Evolutionary conservation across 1,140 invertebrate genomes (phyloP), one percentile per base, ranked within the genome.

Genomic region (Drosophila mayri): DNA sequence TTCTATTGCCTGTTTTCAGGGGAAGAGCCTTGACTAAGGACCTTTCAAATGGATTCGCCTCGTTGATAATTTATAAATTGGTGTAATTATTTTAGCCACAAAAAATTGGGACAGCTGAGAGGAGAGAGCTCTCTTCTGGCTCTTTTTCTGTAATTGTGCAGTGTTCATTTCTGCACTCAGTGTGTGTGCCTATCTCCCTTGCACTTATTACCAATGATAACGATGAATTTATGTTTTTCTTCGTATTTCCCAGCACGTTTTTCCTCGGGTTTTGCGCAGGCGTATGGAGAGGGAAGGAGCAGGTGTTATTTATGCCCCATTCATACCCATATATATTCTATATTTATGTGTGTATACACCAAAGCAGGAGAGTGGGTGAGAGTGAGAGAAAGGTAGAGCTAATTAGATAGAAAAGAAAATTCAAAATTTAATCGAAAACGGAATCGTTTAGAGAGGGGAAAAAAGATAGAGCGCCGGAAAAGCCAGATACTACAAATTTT

Each of bases 21-120:
- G 47, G 35, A 12, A 32, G 32, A 74, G 41, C 82, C 81, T 86
- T 81, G 82, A 76, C 66, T 32, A 86, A 86, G 82, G 75, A 67
- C 83, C 76, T 79, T 82, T 76, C 58, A 82, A 87, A 79, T 67
- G 79, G 68, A 57, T 87, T 66, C 52, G 81, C 73, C 66, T 84
- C 65, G 71, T 80, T 72, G 80, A 87, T 84, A 79, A 87, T 88
- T 87, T 88, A 87, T 87, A 88, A 88, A 83, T 83, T 66, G 76
- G 50, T 65, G 76, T 87, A 88, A 87, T 87, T 87, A 83, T 82
- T 88, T 87, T 68, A 63, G 65, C 81, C 62, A 70, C 35, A 44
- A 59, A 46, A 63, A 75, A 88, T 83, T 68, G 70, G 84, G 80
- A 71, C 80, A 78, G 44, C 38, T 57, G 63, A 63, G 47, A 54